A percentile compares a stretch with the other conserved stretches of the same genome.
These are phyloP conservation scores for Salvelinus sp. DNA, from an alignment of 2,113 vertebrate genomes.

Conservation along the genomic window DNA sequence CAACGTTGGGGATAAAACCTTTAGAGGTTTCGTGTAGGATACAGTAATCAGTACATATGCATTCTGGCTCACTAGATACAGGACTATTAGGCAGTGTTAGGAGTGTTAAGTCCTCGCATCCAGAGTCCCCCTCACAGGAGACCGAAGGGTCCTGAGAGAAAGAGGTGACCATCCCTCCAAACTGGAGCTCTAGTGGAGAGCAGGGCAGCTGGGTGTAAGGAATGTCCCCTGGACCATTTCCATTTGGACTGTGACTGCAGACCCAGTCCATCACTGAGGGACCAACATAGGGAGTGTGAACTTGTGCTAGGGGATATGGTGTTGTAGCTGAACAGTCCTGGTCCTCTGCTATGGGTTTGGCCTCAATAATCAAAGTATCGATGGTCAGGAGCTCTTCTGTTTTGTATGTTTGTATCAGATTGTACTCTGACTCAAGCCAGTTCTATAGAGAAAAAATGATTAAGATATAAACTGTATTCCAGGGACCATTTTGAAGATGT, in stretches of 20 bases:
- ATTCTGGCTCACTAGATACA: not conserved
- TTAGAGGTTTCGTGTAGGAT: slow-evolving; percentile 54
- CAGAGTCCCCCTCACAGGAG: slow-evolving; percentile 35
- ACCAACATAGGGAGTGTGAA: not conserved
- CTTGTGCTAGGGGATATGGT: not conserved
- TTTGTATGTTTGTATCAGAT: not conserved
- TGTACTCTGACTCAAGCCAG: not conserved
- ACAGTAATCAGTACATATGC: slow-evolving; percentile 47
- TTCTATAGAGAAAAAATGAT: not conserved
- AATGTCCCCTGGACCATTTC: not conserved
- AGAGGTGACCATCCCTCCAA: not conserved
- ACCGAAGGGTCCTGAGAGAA: slow-evolving; percentile 11
- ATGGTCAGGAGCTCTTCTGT: not conserved
- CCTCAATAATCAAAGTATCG: slow-evolving; percentile 1
- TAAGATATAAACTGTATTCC: not conserved
- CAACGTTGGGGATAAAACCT: slow-evolving; percentile 47
- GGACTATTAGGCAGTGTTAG: slow-evolving; percentile 24
- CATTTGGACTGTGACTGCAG: not conserved
- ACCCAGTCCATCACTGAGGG: slow-evolving; percentile 2
- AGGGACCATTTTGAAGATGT: not conserved
- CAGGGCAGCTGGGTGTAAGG: slow-evolving; percentile 52
- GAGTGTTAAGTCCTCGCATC: slow-evolving; percentile 29
- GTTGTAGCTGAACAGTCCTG: not conserved
- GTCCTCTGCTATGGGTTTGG: not conserved
- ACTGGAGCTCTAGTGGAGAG: not conserved